Evolutionary conservation across 1,140 invertebrate species (phyloP).

Genomic region (Phortica variegata): DNA sequence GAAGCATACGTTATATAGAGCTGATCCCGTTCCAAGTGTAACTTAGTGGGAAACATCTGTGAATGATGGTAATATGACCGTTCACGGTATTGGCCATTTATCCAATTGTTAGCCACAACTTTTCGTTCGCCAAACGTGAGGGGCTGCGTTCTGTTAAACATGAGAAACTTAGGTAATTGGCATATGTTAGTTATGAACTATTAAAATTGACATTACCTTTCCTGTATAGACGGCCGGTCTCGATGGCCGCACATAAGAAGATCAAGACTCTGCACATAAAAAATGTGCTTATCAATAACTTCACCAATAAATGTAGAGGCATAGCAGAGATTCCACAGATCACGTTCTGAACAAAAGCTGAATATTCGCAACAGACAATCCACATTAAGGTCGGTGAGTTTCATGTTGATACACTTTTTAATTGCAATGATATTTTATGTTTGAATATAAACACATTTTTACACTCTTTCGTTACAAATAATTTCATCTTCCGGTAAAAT

Average conservation of each 20-base stretch:
- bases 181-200: too few species aligned
- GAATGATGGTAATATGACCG: conserved; percentile 40
- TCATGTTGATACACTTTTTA: conserved; percentile 17
- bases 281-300: conserved; percentile 36
- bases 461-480: too few species aligned
- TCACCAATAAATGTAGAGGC: conserved; percentile 20
- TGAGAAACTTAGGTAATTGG: too few species aligned
- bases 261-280: conserved; percentile 27
- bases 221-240: conserved; percentile 18
- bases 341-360: conserved; percentile 30
- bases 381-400: conserved; percentile 35
- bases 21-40: conserved; percentile 32
- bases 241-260: conserved; percentile 44
- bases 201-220: too few species aligned
- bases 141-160: conserved; percentile 21
- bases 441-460: too few species aligned
- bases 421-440: too few species aligned
- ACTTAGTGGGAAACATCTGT: conserved; percentile 45
- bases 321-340: conserved; percentile 29
- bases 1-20: conserved; percentile 38
- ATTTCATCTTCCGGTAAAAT: too few species aligned
- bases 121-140: conserved; percentile 35
- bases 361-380: conserved; percentile 43
- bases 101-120: conserved; percentile 39
- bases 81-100: conserved; percentile 36